These are phyloP conservation scores for Orthonychiurus folsomi DNA, from an alignment of 2,888 invertebrate genomes.

Conservation along the genomic window DNA sequence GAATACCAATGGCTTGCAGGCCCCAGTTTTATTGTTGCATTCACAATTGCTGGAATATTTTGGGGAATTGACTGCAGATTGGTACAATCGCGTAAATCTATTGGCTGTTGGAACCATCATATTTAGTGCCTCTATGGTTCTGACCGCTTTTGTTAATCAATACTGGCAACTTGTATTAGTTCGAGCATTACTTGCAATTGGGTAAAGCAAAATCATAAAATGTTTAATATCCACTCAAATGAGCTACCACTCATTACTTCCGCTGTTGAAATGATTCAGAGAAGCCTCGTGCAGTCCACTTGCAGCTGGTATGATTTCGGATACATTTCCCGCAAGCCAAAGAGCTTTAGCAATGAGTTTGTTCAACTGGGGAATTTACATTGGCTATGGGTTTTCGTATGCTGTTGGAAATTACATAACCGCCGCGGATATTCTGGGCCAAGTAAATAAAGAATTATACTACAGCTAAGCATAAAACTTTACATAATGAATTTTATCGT, in stretches of 20 bases:
- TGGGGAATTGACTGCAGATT: constrained; percentile 76
- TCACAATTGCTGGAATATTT: constrained; percentile 76
- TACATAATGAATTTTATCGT: background rate
- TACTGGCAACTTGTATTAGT: constrained; percentile 85
- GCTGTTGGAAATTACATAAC: constrained; percentile 82
- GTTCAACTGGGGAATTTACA: constrained; percentile 93
- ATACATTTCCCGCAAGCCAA: constrained; percentile 52
- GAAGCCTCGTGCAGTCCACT: constrained; percentile 82
- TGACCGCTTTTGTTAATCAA: constrained; percentile 73
- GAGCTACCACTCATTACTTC: background rate
- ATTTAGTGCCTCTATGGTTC: constrained; percentile 69
- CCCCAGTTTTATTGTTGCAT: constrained; percentile 84
- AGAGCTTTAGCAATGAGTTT: constrained; percentile 82
- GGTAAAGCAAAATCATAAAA: constrained; percentile 50
- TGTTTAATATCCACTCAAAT: no score
- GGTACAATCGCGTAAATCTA: constrained; percentile 55
- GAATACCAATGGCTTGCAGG: constrained; percentile 89
- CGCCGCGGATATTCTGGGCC: constrained; percentile 59
- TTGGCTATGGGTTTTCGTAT: constrained; percentile 85
- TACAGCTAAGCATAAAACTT: background rate
- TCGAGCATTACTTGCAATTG: constrained; percentile 76
- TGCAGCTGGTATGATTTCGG: constrained; percentile 72
- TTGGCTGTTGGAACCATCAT: constrained; percentile 67
- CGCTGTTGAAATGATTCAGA: constrained; percentile 46
- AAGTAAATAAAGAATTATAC: constrained; percentile 55